Evolutionary conservation across 1,140 invertebrate species (phyloP), one percentile per base, ranked within the genome.

Genomic region (Heliconius himera): DNA sequence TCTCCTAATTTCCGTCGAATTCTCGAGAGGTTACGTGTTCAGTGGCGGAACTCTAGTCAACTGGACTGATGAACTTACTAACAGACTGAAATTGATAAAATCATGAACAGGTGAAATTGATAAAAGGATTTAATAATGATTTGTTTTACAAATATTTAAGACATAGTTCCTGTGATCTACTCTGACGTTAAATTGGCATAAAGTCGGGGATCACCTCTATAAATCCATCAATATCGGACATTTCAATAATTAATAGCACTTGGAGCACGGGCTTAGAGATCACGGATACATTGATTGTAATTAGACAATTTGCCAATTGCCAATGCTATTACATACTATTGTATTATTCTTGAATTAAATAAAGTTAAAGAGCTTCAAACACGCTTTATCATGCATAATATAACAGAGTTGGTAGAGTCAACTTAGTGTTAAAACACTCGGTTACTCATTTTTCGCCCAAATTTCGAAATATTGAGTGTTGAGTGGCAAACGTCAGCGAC

Each of bases 221-320:
- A 66, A 78, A 78, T 78, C 71, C 76, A 26, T 78, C 71, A 78
- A 78, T 78, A 78, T 73, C 46, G 20, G 71, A 78, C 76, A 36
- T 78, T 38, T 56, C 49, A 78, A 56, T 78, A 78, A 78, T 73
- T 78, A 73, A 78, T 78, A 73, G 70, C 51, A 51, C 60, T 66
- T 29, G 26, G 60, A 66, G 26, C 60, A 29, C 3, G 22, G 26
- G 60, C 60, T 66, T 29, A 66, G 60, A 66, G 60, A 26, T 66
- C 8, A 29, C 22, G 11, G 29, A 66, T 66, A 22, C 54, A 66
- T 66, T 66, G 60, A 66, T 66, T 66, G 60, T 66, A 66, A 66
- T 66, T 66, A 66, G 22, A 66, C 60, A 66, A 66, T 66, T 66
- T 26, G 22, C 26, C 5, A 66, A 4, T 36, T 36, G 33, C 60